phyloP scores from a whole-genome alignment of 1,140 invertebrate species.

The Delia radicum region DNA sequence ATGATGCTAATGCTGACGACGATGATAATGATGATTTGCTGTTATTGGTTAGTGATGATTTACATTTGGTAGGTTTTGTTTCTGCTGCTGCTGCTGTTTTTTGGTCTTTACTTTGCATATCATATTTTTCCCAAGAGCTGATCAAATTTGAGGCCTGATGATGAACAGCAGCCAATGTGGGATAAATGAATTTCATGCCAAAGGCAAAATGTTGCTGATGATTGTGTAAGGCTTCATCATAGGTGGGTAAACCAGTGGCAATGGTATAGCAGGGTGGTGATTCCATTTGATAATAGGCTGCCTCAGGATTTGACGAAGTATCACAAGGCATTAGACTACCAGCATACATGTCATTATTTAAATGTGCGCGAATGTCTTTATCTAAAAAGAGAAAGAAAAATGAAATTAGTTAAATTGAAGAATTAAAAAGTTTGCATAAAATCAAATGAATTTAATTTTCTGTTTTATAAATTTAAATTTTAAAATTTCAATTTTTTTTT shows the following conservation, averaged over 20 bases:
- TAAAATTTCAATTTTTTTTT: neutral
- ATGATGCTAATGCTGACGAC: neutral
- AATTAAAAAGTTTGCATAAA: too few relatives aligned
- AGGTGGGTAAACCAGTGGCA: conserved; percentile 62
- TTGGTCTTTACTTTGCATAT: conserved; percentile 20
- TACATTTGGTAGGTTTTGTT: conserved; percentile 10
- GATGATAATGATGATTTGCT: neutral
- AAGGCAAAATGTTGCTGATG: conserved; percentile 51
- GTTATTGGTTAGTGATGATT: conserved; percentile 22
- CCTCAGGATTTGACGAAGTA: conserved; percentile 33
- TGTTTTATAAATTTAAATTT: neutral
- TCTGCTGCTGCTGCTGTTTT: neutral
- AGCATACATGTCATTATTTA: conserved; percentile 33
- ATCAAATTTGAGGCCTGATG: conserved; percentile 43
- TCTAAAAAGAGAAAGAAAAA: conserved; percentile 40
- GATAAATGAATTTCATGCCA: conserved; percentile 54
- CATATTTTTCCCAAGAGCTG: conserved; percentile 45
- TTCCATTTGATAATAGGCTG: conserved; percentile 54
- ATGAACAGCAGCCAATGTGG: conserved; percentile 50
- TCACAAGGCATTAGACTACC: conserved; percentile 25
- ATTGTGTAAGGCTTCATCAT: conserved; percentile 61
- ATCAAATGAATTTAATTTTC: neutral
- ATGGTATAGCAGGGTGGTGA: conserved; percentile 63
- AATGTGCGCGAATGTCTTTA: conserved; percentile 52
- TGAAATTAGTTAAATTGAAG: too few relatives aligned